Percentiles rank a stretch among this genome's conserved stretches.
phyloP scores from a whole-genome alignment of 2,888 invertebrate species.

The Polymixis flavicincta region DNA sequence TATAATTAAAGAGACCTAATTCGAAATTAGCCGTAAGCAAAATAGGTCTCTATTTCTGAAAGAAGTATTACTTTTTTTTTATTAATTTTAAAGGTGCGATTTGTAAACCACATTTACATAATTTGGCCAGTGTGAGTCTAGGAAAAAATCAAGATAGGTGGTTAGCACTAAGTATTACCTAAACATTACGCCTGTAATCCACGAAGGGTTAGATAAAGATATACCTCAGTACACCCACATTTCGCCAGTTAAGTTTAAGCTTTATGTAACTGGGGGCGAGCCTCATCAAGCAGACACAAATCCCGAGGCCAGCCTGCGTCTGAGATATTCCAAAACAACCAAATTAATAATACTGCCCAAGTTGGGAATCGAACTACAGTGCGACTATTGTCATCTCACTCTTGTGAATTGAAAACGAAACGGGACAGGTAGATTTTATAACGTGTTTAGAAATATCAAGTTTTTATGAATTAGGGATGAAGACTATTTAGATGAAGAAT shows the following conservation, averaged over 20 bases:
- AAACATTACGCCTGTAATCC: background rate
- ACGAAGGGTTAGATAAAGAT: background rate
- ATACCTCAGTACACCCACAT: background rate
- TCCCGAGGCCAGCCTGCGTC: background rate
- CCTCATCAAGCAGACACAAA: background rate
- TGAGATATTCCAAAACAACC: background rate
- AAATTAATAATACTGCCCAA: background rate
- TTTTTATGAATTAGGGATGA: conserved; percentile 20
- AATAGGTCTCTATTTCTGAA: too few species aligned
- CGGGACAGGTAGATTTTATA: background rate
- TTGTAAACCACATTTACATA: background rate
- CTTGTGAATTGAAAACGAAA: conserved; percentile 12
- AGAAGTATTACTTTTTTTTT: too few species aligned
- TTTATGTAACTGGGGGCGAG: too few species aligned
- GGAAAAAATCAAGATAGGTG: background rate
- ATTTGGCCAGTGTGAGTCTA: background rate
- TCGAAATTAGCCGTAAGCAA: too few species aligned
- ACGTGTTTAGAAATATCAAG: conserved; percentile 27
- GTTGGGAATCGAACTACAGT: background rate
- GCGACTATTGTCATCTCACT: conserved; percentile 12
- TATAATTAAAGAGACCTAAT: too few species aligned
- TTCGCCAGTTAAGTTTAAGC: too few species aligned
- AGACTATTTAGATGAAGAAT: conserved; percentile 25
- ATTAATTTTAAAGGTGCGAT: too few species aligned
- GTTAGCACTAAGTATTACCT: background rate